Evolutionary conservation across 2,113 vertebrate species (phyloP).

Genomic region (Australoheros scitulus): DNA sequence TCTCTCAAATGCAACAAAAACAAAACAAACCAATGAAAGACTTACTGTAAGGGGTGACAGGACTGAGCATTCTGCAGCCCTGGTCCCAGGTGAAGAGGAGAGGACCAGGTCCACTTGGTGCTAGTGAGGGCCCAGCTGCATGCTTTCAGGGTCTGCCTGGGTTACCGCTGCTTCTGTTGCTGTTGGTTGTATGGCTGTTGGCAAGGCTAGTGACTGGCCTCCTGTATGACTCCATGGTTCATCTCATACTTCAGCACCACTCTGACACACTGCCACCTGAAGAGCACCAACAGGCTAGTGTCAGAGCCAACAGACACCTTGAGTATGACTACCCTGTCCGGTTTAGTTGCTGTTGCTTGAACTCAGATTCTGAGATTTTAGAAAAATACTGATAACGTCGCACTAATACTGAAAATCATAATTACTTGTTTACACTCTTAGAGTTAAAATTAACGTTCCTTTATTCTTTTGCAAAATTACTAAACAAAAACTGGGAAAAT

Average conservation of each 20-base stretch:
- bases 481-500: background rate
- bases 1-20: background rate
- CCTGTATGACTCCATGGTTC: slow-evolving; percentile 67
- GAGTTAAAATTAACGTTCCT: background rate
- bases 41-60: slow-evolving; percentile 78
- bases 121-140: slow-evolving; percentile 63
- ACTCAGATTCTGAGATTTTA: background rate
- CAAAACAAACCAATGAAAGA: background rate
- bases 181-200: slow-evolving; percentile 24
- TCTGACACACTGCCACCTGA: slow-evolving; percentile 57
- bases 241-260: slow-evolving; percentile 56
- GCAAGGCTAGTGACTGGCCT: slow-evolving; percentile 53
- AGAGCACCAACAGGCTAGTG: slow-evolving; percentile 29
- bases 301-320: background rate
- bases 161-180: slow-evolving; percentile 46
- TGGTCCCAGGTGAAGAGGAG: slow-evolving; percentile 66
- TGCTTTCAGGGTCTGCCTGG: slow-evolving; percentile 48
- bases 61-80: slow-evolving; percentile 81
- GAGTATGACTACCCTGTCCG: background rate
- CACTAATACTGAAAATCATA: background rate
- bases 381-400: background rate
- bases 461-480: background rate
- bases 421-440: background rate
- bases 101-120: slow-evolving; percentile 67
- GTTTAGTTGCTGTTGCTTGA: background rate